A percentile compares a stretch with the other conserved stretches of the same genome.
Evolutionary conservation across 2,888 invertebrate species (phyloP).

Genomic region (Troglohyphantes excavatus): DNA sequence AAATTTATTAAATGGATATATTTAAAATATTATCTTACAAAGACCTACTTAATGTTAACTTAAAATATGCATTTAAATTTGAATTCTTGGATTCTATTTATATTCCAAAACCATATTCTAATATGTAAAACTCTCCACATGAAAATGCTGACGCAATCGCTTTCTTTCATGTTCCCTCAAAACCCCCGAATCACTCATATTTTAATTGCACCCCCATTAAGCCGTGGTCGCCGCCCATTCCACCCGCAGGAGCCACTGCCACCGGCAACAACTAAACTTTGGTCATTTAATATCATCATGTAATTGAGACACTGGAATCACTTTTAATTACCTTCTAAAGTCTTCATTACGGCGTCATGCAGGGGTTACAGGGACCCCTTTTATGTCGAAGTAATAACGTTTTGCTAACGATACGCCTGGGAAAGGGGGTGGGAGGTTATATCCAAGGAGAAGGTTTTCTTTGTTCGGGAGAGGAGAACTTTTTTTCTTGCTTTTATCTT

Average conservation of each 20-base stretch:
- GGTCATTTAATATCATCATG: not conserved
- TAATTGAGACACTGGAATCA: not conserved
- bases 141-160: too few species aligned
- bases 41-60: too few species aligned
- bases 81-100: too few species aligned
- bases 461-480: not conserved
- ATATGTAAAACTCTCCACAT: too few species aligned
- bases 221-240: not conserved
- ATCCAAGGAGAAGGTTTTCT: not conserved
- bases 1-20: too few species aligned
- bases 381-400: conserved; percentile 2
- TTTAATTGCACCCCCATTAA: not conserved
- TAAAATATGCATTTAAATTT: too few species aligned
- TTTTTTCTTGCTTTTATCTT: not conserved
- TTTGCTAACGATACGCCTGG: not conserved
- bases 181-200: not conserved
- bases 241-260: not conserved
- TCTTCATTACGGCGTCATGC: not conserved
- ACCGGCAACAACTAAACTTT: not conserved
- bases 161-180: not conserved
- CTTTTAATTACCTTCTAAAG: not conserved
- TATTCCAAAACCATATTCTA: too few species aligned
- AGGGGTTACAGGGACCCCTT: not conserved
- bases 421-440: not conserved
- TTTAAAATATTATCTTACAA: too few species aligned